Evolutionary conservation across 2,888 invertebrate genomes (phyloP).

Genomic region (Tanytarsus gracilentus): DNA sequence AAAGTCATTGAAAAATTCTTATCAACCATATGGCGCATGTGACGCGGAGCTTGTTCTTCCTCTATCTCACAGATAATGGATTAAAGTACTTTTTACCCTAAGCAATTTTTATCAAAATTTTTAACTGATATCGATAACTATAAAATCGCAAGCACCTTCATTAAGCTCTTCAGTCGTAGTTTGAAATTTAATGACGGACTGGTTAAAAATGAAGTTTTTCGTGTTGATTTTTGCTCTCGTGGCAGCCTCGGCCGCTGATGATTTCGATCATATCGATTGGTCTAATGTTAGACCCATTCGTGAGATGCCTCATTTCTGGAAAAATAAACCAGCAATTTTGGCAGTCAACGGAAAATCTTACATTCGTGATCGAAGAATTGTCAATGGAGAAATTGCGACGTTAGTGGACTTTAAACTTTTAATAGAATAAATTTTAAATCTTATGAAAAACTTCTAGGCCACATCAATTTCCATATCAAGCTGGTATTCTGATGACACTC

Average conservation of each 20-base stretch:
- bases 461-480: constrained; percentile 31
- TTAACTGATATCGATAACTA: no score
- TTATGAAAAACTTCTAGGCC: constrained; percentile 16
- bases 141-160: no score
- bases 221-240: neutral
- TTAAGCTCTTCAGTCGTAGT: no score
- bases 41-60: no score
- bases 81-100: no score
- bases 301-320: constrained; percentile 15
- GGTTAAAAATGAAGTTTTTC: constrained; percentile 24
- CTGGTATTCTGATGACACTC: neutral
- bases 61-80: no score
- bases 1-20: no score
- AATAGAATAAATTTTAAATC: neutral
- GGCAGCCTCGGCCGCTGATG: constrained; percentile 7
- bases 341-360: neutral
- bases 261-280: constrained; percentile 20
- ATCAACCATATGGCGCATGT: no score
- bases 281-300: constrained; percentile 6
- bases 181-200: no score
- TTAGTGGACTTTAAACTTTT: neutral
- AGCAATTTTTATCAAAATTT: no score
- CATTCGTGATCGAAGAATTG: constrained; percentile 25
- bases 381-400: constrained; percentile 29
- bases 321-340: neutral